phyloP scores from a whole-genome alignment of 1,140 invertebrate species.

The Eueides isabella region DNA sequence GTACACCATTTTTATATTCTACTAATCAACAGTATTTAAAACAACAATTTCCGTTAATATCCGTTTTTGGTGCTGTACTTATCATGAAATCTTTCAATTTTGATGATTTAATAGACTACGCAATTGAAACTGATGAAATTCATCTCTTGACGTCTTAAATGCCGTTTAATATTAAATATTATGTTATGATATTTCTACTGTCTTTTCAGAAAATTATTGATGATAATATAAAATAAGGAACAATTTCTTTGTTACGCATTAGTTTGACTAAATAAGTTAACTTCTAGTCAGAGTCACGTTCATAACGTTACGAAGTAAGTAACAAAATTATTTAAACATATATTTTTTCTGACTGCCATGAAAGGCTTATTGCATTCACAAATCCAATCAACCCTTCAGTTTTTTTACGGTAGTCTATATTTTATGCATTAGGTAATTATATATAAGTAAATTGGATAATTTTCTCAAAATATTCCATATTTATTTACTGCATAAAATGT shows the following conservation, averaged over 20 bases:
- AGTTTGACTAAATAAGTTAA: not conserved
- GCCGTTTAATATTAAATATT: slow-evolving; percentile 15
- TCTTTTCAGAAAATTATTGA: slow-evolving; percentile 27
- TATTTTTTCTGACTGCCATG: too few species aligned
- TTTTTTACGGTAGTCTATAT: too few species aligned
- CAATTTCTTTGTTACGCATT: not conserved
- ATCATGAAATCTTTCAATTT: not conserved
- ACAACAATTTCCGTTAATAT: not conserved
- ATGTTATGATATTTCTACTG: slow-evolving; percentile 26
- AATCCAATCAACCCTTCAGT: too few species aligned
- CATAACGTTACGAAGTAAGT: not conserved
- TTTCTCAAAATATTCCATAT: too few species aligned
- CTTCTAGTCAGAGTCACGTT: not conserved
- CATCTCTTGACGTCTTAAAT: slow-evolving; percentile 24
- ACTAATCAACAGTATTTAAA: too few species aligned
- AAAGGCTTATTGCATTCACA: too few species aligned
- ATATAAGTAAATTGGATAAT: too few species aligned
- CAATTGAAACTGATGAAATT: not conserved
- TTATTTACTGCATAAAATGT: too few species aligned
- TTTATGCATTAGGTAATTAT: too few species aligned
- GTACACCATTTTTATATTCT: too few species aligned
- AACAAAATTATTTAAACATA: too few species aligned
- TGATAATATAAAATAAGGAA: not conserved
- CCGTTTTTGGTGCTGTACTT: not conserved
- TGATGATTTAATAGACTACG: not conserved